Conservation (phyloP, 2,797 vertebrate species). For the Rallus crepitans region DNA sequence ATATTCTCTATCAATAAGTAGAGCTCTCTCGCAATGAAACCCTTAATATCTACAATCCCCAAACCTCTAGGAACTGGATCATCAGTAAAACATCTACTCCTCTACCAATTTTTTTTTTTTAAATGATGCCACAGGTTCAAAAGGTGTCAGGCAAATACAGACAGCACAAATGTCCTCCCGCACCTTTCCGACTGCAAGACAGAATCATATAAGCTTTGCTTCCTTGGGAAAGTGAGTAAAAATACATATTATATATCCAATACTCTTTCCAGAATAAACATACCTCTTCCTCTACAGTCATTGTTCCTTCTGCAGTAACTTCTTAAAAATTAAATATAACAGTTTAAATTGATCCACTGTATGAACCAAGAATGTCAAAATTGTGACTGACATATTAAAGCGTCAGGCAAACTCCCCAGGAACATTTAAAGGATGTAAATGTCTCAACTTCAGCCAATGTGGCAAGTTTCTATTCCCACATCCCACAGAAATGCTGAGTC, state of each 20-base stretch:
- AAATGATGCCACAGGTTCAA: not conserved
- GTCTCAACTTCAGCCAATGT: not conserved
- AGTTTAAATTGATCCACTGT: not conserved
- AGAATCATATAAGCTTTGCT: not conserved
- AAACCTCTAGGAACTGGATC: not conserved
- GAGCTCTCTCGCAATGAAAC: not conserved
- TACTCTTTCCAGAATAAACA: not conserved
- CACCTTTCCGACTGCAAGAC: not conserved
- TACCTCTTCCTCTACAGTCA: not conserved
- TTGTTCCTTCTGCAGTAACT: not conserved
- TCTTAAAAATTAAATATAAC: not conserved
- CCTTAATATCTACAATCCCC: not conserved
- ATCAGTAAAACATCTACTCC: not conserved
- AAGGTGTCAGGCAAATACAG: not conserved
- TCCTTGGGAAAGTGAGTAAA: not conserved
- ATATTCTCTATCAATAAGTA: not conserved
- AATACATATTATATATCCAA: not conserved
- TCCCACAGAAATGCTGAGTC: not conserved
- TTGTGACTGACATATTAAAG: not conserved
- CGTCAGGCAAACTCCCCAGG: not conserved
- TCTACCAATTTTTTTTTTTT: not conserved
- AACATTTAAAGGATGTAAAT: not conserved
- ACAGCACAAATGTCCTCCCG: not conserved
- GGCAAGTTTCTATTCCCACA: not conserved
- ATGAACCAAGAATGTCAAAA: not conserved